A percentile compares a stretch with the other conserved stretches of the same genome.
Evolutionary conservation across 2,113 vertebrate species (phyloP).

Genomic region (Lanius ludovicianus): DNA sequence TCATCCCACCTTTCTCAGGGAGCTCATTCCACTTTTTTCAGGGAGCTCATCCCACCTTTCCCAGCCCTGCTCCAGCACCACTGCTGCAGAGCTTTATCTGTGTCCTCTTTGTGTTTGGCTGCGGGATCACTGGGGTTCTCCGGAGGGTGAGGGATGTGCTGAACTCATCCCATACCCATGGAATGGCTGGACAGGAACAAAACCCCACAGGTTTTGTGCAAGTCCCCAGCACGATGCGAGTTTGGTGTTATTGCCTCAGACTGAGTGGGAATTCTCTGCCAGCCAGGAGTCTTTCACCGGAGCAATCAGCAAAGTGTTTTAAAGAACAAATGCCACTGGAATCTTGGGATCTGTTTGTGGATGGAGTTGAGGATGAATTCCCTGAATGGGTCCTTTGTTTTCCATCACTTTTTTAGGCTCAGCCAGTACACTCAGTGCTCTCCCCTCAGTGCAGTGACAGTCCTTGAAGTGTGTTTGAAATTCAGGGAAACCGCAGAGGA

Average conservation of each 20-base stretch:
- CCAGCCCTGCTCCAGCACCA: not conserved
- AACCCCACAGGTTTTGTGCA: not conserved
- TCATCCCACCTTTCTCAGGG: not conserved
- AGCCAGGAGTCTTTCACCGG: constrained; percentile 45
- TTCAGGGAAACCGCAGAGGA: not conserved
- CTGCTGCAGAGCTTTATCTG: not conserved
- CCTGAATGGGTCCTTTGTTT: constrained; percentile 32
- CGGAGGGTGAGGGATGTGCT: not conserved
- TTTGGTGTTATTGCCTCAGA: not conserved
- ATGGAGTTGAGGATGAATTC: not conserved
- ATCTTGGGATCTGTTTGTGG: not conserved
- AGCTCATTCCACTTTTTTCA: not conserved
- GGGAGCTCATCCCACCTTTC: not conserved
- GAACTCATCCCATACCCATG: not conserved
- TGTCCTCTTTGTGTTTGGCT: not conserved
- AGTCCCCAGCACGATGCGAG: not conserved
- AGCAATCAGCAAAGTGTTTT: constrained; percentile 42
- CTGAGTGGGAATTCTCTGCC: not conserved
- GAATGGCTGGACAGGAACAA: not conserved
- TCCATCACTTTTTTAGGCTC: not conserved
- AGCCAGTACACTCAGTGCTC: not conserved
- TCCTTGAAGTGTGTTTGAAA: not conserved
- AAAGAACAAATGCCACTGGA: constrained; percentile 15
- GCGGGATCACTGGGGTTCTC: not conserved
- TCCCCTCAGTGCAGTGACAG: not conserved